Conservation (phyloP, 2,888 invertebrate species). For the Diarsia brunnea region DNA sequence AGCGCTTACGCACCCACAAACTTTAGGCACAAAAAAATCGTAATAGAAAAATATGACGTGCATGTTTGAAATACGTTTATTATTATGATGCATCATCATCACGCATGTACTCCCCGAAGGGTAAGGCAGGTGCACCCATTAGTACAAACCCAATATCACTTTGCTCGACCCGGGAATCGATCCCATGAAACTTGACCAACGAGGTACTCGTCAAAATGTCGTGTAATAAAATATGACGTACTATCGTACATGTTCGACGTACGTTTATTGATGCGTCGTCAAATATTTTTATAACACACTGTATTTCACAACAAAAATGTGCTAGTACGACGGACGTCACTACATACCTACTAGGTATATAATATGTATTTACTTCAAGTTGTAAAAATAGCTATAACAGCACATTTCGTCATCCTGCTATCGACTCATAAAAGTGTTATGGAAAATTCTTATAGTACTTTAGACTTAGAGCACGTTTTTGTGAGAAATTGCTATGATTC, state of each 20-base stretch:
- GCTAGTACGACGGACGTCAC: slow-evolving; percentile 22
- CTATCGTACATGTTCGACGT: neutral
- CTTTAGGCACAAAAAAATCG: slow-evolving; percentile 6
- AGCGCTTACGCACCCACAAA: slow-evolving; percentile 22
- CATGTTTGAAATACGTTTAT: neutral
- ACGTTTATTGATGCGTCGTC: slow-evolving; percentile 3
- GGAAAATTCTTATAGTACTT: neutral
- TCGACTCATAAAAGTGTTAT: slow-evolving; percentile 20
- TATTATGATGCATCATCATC: slow-evolving; percentile 1
- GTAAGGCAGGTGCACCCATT: too few relatives aligned
- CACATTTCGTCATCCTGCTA: slow-evolving; percentile 11
- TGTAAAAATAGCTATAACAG: slow-evolving; percentile 20
- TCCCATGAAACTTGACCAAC: too few relatives aligned
- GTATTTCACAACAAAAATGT: slow-evolving; percentile 32
- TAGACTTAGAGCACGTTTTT: neutral
- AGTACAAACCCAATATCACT: too few relatives aligned
- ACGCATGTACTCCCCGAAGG: too few relatives aligned
- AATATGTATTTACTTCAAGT: neutral
- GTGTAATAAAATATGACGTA: slow-evolving; percentile 17
- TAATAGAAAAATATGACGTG: slow-evolving; percentile 21
- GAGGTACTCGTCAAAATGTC: neutral
- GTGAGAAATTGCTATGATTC: neutral
- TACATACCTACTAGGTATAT: neutral
- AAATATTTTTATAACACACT: neutral
- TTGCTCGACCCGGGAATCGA: too few relatives aligned